phyloP scores from a whole-genome alignment of 2,797 vertebrate species.

The Decapterus maruadsi region DNA sequence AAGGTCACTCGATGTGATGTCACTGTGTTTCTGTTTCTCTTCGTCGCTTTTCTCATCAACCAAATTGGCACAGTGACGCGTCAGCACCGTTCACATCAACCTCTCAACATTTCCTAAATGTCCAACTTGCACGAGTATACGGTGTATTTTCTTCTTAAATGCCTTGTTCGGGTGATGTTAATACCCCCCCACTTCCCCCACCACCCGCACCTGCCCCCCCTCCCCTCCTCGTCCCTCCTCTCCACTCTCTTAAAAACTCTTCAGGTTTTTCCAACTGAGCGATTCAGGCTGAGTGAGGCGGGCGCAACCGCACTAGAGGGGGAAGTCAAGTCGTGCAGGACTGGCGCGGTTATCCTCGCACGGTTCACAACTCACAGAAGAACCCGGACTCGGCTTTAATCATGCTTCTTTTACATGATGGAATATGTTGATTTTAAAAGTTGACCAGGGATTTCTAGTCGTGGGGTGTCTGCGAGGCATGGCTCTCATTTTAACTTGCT shows the following conservation, averaged over 20 bases:
- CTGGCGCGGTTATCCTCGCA: slow-evolving; percentile 77
- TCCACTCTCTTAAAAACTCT: slow-evolving; percentile 87
- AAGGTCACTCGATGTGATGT: slow-evolving; percentile 41
- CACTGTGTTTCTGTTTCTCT: slow-evolving; percentile 30
- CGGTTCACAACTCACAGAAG: slow-evolving; percentile 71
- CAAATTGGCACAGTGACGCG: slow-evolving; percentile 75
- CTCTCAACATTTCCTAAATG: slow-evolving; percentile 74
- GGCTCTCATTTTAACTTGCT: slow-evolving; percentile 88
- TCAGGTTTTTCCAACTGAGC: slow-evolving; percentile 84
- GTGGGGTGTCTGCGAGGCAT: slow-evolving; percentile 81
- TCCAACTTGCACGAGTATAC: slow-evolving; percentile 39
- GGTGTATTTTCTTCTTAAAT: slow-evolving; percentile 85
- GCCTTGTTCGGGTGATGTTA: slow-evolving; percentile 89
- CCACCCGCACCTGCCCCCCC: slow-evolving; percentile 27
- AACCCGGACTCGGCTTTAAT: slow-evolving; percentile 59
- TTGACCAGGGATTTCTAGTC: slow-evolving; percentile 82
- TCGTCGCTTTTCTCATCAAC: slow-evolving; percentile 28
- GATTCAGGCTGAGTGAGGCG: slow-evolving; percentile 80
- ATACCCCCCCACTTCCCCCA: slow-evolving; percentile 65
- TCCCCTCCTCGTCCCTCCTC: slow-evolving; percentile 77
- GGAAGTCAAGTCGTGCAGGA: slow-evolving; percentile 81
- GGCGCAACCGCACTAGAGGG: slow-evolving; percentile 81
- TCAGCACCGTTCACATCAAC: slow-evolving; percentile 75
- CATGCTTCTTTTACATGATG: slow-evolving; percentile 80
- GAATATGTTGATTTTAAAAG: slow-evolving; percentile 78